Evolutionary conservation across 2,888 invertebrate genomes (phyloP), one percentile per base, ranked within the genome.

Genomic region (Marronus borbonicus): DNA sequence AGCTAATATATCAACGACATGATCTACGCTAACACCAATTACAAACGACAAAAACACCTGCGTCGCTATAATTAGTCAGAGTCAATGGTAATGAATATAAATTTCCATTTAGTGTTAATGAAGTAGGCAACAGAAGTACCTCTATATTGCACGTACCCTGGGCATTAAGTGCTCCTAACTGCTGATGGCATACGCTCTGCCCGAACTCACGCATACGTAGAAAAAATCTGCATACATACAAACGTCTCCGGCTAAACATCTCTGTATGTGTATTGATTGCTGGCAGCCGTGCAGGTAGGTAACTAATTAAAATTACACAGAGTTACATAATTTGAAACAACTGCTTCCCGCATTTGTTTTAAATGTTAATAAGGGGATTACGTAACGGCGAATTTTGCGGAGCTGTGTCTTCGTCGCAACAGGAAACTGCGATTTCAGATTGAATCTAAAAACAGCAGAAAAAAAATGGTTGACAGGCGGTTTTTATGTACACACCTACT

Each of bases 271-370:
- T 50, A 68, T 49, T 4, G 68, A 68, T 68, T 68, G 68, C 24
- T 17, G 14, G 28, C 24, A 50, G 5, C 14, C 24, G 28, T n/a
- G 28, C 50, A 31, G 68, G 12, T n/a, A 50, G 24, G 39, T 68
- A 68, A 68, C 50, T 68, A 68, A 68, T 68, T 68, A 68, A 68
- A 68, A 68, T 68, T 68, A 68, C 68, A 68, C 50, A 49, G 17
- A 50, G 31, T 68, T 68, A 68, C 68, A 68, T 68, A 68, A 68
- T 50, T 24, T 20, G 12, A 68, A 68, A 68, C 50, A 50, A 68
- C 28, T 28, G 50, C 62, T 62, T 62, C 62, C n/a, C 62, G 31
- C 62, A 62, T 62, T 62, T 62, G 24, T 62, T 62, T 62, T 62
- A 62, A 62, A 62, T 62, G 62, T 62, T 62, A 62, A 62, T 62